Base-by-base conservation (phyloP, 2,113 vertebrate species). In the Colaptes auratus region DNA sequence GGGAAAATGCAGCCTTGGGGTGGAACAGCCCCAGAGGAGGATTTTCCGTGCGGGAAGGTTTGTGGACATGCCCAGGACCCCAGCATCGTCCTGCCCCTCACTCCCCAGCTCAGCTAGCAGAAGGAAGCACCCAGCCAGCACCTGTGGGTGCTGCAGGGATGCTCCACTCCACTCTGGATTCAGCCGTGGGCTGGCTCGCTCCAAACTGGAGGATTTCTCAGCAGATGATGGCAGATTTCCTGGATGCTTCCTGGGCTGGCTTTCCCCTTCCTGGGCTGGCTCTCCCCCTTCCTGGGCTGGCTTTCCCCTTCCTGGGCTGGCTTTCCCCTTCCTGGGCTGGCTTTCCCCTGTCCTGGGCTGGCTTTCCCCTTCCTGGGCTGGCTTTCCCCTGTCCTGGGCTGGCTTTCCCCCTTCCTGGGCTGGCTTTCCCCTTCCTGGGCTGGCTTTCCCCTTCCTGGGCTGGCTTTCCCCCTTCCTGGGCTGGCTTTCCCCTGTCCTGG, bases 81-180 rank as follows among this genome's bases (percentile, higher is more conserved):
- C 63, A 3, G 21, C 28, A 36, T 16, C 10, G n/a, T n/a, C 9
- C 35, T 81, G 33, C 70, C 33, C 2, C 0, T 20, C 21, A 4
- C 44, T 15, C 52, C 71, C 78, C 28, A 17, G 44, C 28, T 31
- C 6, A 1, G 2, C 3, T 4, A 48, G 6, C 20, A 6, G 81
- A 46, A 75, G 25, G 42, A 44, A 67, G 63, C 15, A 11, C 28
- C 80, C 50, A 82, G 55, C 11, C 44, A 13, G 74, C 1, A 0
- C 33, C 19, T 7, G 0, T 11, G 0, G 0, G 63, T 25, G 2
- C 52, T 2, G 35, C 35, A 10, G 58, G 39, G 30, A 50, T 4
- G 42, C 20, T 63, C 35, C 0, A 2, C 69, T 56, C 19, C 0
- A 20, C 30, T 15, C 28, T 0, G 1, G 25, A 7, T 12, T 16